Percentiles rank a stretch among this genome's conserved stretches.
Conservation (phyloP, 2,113 vertebrate genomes). For the Anhinga anhinga region DNA sequence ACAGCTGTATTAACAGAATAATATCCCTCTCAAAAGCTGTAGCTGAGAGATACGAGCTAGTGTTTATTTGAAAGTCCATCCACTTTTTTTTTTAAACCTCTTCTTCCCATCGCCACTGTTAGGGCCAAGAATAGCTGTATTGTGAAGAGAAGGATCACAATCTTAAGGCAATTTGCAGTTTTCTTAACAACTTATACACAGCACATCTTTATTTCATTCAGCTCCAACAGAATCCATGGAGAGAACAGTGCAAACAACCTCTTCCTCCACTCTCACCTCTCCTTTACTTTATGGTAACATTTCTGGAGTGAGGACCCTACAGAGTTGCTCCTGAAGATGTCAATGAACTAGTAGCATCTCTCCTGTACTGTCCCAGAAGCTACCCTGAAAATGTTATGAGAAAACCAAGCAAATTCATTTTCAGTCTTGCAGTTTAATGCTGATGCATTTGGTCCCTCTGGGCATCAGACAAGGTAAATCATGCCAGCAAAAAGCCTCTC, state of each 20-base stretch:
- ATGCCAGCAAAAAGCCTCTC: background rate
- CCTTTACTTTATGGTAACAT: background rate
- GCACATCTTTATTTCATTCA: background rate
- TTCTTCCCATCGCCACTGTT: background rate
- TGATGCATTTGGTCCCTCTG: background rate
- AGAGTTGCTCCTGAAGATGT: background rate
- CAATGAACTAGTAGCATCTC: background rate
- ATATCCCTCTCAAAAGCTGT: background rate
- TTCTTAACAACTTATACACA: background rate
- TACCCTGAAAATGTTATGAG: background rate
- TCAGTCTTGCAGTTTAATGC: background rate
- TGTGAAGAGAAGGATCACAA: background rate
- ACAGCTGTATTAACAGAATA: background rate
- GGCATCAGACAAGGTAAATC: background rate
- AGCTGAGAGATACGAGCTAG: background rate
- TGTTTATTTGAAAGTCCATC: background rate
- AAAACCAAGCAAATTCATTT: background rate
- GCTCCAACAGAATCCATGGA: background rate
- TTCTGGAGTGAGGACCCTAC: background rate
- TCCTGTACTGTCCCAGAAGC: background rate
- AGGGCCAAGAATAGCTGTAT: background rate
- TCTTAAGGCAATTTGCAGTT: background rate
- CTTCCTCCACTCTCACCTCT: background rate
- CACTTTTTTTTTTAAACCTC: background rate
- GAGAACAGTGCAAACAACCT: background rate